phyloP scores from a whole-genome alignment of 37 sponge, comb jelly and placozoan species.

The Halichondria panicea region DNA sequence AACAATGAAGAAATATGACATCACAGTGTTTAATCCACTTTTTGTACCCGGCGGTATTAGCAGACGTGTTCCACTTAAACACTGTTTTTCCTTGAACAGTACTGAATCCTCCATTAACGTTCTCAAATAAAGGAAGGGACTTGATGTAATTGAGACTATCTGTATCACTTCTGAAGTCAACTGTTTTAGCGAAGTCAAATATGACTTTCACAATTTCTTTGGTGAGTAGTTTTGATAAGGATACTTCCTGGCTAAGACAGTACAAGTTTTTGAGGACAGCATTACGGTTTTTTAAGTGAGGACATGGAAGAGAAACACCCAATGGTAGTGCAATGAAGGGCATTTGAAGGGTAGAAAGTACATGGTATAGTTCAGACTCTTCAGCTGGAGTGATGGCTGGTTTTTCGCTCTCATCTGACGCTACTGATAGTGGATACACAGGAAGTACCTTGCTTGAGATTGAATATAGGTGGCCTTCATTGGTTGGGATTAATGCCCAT shows the following conservation, averaged over 20 bases:
- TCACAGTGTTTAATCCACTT: constrained; percentile 9
- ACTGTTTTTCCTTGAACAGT: constrained; percentile 12
- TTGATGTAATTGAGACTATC: constrained; percentile 1
- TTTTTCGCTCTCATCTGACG: too few relatives aligned
- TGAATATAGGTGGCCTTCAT: constrained; percentile 19
- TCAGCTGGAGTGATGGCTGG: background rate
- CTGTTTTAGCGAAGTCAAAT: constrained; percentile 21
- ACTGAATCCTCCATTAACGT: constrained; percentile 17
- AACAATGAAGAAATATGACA: constrained; percentile 26
- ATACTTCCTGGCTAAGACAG: background rate
- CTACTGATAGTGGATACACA: background rate
- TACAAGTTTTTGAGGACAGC: constrained; percentile 9
- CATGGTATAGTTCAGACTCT: background rate
- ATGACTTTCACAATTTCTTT: constrained; percentile 6
- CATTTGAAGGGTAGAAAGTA: constrained; percentile 2
- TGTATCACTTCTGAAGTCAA: constrained; percentile 1
- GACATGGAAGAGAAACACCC: constrained; percentile 2
- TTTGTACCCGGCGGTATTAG: constrained; percentile 15
- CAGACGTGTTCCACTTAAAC: constrained; percentile 27
- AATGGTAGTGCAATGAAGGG: constrained; percentile 27
- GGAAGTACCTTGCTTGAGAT: constrained; percentile 5
- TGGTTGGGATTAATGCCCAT: constrained; percentile 43
- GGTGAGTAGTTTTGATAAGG: background rate
- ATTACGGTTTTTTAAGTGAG: constrained; percentile 10
- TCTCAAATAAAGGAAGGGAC: constrained; percentile 47